These are phyloP conservation scores for Entomyzon cyanotis DNA, from an alignment of 2,113 vertebrate species.

Conservation along the genomic window DNA sequence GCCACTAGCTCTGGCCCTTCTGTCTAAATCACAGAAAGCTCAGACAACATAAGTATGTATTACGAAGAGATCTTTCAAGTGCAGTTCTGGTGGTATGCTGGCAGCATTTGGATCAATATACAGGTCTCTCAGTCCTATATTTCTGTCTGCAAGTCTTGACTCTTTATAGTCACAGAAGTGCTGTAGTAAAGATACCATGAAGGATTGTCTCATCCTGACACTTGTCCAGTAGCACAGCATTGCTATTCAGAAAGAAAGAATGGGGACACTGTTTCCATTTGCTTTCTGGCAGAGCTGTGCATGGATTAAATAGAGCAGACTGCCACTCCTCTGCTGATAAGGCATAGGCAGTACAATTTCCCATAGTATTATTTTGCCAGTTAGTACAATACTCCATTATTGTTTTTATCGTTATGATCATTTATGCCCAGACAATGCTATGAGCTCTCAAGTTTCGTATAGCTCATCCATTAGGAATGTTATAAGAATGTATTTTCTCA, in stretches of 20 bases:
- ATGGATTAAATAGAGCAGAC: neutral
- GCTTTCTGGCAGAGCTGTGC: neutral
- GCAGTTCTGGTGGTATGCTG: neutral
- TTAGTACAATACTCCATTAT: constrained; percentile 6
- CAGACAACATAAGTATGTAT: neutral
- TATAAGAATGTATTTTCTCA: neutral
- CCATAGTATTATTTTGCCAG: neutral
- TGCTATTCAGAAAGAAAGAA: constrained; percentile 22
- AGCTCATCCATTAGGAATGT: constrained; percentile 1
- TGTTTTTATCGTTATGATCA: neutral
- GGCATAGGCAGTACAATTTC: neutral
- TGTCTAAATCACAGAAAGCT: neutral
- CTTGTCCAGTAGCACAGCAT: neutral
- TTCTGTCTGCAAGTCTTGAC: neutral
- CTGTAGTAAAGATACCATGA: neutral
- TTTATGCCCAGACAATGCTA: neutral
- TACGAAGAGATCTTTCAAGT: neutral
- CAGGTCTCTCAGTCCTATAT: neutral
- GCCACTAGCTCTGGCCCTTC: neutral
- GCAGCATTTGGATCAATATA: neutral
- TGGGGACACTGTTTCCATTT: neutral
- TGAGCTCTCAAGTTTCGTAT: neutral
- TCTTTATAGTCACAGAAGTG: neutral
- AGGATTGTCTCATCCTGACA: neutral
- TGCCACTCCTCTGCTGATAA: constrained; percentile 4